Evolutionary conservation across 2,113 vertebrate genomes (phyloP), one percentile per base, ranked within the genome.

Genomic region (Elanus axillaris): DNA sequence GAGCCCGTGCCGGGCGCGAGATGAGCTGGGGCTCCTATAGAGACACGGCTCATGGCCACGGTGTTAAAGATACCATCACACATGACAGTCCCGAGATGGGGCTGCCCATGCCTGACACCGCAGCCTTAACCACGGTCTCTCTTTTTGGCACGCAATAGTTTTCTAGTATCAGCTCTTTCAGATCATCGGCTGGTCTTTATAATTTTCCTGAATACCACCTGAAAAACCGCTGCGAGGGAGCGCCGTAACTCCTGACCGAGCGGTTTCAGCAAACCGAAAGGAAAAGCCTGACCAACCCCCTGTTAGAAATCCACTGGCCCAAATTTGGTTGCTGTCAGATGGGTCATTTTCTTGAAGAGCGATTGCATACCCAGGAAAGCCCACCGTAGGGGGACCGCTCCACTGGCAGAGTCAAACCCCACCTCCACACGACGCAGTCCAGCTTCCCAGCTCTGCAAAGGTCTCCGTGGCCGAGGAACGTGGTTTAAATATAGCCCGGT

Each of bases 401-500:
- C 43, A 4, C 6, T 4, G 27, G 55, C 60, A 43, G 60, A 55
- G 6, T 19, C 81, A 21, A 77, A 34, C 43, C 22, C 47, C 45
- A 34, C 25, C 47, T 62, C 58, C 34, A 2, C 36, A 17, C 1
- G 0, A 20, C 8, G 2, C 29, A 8, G 34, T 3, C 67, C 84
- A 29, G 20, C 53, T 60, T 25, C 36, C 25, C 7, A 2, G 15
- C 56, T 19, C 74, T 19, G 29, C 40, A 27, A 67, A 43, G 2
- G 4, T 2, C 40, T 7, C 58, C 4, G 0, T 15, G 63, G 52
- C 48, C 5, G 1, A 43, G 55, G n/a, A 83, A 10, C 1, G 0
- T 0, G 18, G 1, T 34, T 93, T 48, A 43, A 69, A 7, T 0
- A 4, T 0, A 25, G 4, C 69, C 83, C 8, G 0, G 45, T 8